A percentile compares a stretch with the other conserved stretches of the same genome.
Evolutionary conservation across 2,797 vertebrate genomes (phyloP).

Genomic region (Masticophis lateralis): DNA sequence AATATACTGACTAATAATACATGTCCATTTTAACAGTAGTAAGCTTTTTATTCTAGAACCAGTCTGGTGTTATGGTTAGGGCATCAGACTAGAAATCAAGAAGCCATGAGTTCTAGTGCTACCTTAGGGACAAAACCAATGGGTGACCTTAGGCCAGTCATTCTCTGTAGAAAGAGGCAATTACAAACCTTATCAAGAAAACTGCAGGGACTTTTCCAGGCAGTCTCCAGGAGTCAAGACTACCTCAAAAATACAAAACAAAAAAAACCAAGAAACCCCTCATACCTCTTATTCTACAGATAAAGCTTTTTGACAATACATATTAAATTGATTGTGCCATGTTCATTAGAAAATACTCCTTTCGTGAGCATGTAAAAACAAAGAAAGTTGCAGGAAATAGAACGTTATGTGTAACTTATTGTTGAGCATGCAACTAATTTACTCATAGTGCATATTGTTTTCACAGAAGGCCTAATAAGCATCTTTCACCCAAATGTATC

Average conservation of each 20-base stretch:
- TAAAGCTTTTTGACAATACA: constrained; percentile 5
- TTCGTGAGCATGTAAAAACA: constrained; percentile 21
- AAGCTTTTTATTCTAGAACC: too few relatives aligned
- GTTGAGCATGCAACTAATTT: constrained; percentile 41
- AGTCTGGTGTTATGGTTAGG: too few relatives aligned
- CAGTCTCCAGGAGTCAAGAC: neutral
- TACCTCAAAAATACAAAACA: neutral
- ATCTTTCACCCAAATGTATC: constrained; percentile 46
- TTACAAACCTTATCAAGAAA: neutral
- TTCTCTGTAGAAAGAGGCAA: neutral
- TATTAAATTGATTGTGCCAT: constrained; percentile 35
- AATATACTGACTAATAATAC: constrained; percentile 56
- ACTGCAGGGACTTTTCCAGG: neutral
- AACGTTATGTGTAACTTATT: constrained; percentile 19
- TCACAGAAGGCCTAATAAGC: constrained; percentile 49
- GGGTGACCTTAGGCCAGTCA: too few relatives aligned
- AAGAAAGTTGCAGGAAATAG: constrained; percentile 41
- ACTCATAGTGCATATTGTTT: constrained; percentile 42
- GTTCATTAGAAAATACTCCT: constrained; percentile 7
- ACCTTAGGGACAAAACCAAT: too few relatives aligned
- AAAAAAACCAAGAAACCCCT: neutral
- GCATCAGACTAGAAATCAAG: too few relatives aligned
- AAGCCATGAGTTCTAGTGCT: too few relatives aligned
- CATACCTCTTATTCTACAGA: constrained; percentile 31
- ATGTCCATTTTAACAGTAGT: too few relatives aligned